Evolutionary conservation across 2,888 invertebrate genomes (phyloP).

Genomic region (Carabus problematicus): DNA sequence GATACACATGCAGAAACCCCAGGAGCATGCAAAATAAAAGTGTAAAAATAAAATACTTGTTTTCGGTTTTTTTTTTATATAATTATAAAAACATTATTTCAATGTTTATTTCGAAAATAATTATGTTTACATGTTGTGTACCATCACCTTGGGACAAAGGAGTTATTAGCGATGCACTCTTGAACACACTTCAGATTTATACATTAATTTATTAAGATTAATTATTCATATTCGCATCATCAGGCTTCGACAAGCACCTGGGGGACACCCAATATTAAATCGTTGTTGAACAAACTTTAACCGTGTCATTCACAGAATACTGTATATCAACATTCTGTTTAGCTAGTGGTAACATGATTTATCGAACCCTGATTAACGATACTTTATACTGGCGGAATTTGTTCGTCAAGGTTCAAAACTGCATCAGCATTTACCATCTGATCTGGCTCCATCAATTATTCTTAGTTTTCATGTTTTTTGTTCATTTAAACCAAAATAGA

Average conservation of each 20-base stretch:
- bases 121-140: constrained; percentile 53
- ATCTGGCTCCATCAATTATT: constrained; percentile 16
- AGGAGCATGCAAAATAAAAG: constrained; percentile 42
- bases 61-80: constrained; percentile 35
- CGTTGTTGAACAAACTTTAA: no score
- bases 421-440: constrained; percentile 30
- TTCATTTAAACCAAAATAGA: constrained; percentile 23
- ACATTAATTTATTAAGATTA: neutral
- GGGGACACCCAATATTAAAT: neutral
- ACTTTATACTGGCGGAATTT: neutral
- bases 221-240: constrained; percentile 24
- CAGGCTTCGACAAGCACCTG: constrained; percentile 22
- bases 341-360: no score
- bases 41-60: constrained; percentile 55
- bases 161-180: constrained; percentile 35
- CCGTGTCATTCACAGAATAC: no score
- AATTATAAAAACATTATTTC: constrained; percentile 58
- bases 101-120: constrained; percentile 59
- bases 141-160: constrained; percentile 53
- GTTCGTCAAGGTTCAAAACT: constrained; percentile 33
- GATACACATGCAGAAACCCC: constrained; percentile 37
- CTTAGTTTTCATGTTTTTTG: constrained; percentile 1
- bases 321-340: no score
- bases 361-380: neutral
- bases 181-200: constrained; percentile 12